Conservation (phyloP, 2,888 invertebrate species). For the Lasioglossum leucozonium region DNA sequence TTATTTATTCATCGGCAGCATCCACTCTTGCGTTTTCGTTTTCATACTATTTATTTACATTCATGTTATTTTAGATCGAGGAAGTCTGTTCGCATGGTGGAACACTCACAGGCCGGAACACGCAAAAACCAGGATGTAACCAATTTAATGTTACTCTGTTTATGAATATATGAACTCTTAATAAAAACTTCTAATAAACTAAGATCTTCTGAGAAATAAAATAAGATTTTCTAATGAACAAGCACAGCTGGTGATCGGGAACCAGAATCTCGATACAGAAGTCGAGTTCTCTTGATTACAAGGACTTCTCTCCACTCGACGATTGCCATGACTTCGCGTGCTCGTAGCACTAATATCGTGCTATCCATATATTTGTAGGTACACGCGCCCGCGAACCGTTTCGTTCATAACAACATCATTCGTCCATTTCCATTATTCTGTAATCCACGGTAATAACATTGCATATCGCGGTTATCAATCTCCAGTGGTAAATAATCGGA, state of each 20-base stretch:
- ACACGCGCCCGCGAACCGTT: background rate
- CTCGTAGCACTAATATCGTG: too few species aligned
- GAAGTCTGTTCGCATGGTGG: too few species aligned
- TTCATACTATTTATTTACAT: background rate
- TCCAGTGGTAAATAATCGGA: background rate
- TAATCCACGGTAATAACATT: background rate
- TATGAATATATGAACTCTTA: too few species aligned
- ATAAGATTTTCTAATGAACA: too few species aligned
- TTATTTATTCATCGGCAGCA: too few species aligned
- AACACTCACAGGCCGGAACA: too few species aligned
- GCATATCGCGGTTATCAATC: conserved; percentile 2
- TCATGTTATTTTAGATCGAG: background rate
- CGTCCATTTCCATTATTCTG: background rate
- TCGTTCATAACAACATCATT: background rate
- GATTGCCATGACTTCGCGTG: background rate
- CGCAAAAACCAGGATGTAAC: too few species aligned
- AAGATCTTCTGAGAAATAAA: too few species aligned
- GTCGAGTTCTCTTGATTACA: background rate
- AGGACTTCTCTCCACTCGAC: background rate
- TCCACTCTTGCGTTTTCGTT: too few species aligned
- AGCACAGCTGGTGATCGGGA: too few species aligned
- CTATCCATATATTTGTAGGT: background rate
- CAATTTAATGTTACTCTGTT: too few species aligned
- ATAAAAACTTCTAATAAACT: too few species aligned
- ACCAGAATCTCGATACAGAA: background rate